phyloP scores from a whole-genome alignment of 2,797 vertebrate genomes.

The Cephalopachus bancanus region DNA sequence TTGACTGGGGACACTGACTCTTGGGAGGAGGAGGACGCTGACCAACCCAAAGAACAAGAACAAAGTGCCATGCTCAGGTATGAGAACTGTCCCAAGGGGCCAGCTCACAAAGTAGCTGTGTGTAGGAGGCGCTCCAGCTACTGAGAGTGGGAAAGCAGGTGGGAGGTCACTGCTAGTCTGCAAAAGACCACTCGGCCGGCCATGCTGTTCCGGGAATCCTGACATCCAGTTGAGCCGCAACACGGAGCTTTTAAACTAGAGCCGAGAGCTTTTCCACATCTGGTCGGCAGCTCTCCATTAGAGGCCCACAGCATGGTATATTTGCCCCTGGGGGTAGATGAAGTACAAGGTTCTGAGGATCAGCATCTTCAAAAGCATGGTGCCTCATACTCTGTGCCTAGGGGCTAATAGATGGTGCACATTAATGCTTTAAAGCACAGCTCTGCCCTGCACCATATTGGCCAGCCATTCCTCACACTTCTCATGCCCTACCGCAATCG shows the following conservation, averaged over 20 bases:
- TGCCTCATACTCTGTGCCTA: conserved; percentile 32
- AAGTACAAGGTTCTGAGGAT: conserved; percentile 73
- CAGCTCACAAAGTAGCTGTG: fast-evolving
- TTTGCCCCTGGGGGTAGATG: conserved; percentile 77
- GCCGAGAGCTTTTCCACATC: conserved; percentile 72
- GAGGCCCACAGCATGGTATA: conserved; percentile 63
- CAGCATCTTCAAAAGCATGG: conserved; percentile 75
- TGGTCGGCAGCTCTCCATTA: conserved; percentile 79
- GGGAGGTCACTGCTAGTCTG: conserved; percentile 43
- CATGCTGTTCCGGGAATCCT: conserved; percentile 68
- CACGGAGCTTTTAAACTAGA: conserved; percentile 74
- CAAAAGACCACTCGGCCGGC: background rate
- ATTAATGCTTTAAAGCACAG: conserved; percentile 21
- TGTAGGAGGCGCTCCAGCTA: background rate
- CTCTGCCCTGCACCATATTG: background rate
- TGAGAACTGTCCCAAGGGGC: background rate
- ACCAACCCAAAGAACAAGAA: conserved; percentile 33
- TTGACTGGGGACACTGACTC: background rate
- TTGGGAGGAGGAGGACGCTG: background rate
- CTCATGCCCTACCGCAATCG: background rate
- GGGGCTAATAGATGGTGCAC: conserved; percentile 69
- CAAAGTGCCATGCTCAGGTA: background rate
- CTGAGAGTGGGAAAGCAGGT: background rate
- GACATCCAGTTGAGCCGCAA: conserved; percentile 15
- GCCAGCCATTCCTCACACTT: conserved; percentile 16